Conservation (phyloP, 2,113 vertebrate species). For the Ploceus nigricollis region DNA sequence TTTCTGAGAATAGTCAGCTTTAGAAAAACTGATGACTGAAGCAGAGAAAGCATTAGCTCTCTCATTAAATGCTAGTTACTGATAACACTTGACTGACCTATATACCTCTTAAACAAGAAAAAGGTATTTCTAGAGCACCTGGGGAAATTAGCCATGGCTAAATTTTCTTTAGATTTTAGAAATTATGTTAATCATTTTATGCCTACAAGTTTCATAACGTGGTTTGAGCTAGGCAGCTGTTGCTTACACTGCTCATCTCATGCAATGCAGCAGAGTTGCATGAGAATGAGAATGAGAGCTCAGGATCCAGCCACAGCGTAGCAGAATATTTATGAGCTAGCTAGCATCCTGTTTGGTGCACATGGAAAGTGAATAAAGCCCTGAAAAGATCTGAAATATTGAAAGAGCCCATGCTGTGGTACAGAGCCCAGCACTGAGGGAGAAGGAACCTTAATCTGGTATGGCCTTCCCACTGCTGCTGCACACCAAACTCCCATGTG, state of each 20-base stretch:
- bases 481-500: neutral
- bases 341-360: neutral
- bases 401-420: neutral
- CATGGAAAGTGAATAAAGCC: neutral
- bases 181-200: neutral
- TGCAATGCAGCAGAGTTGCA: neutral
- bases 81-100: slow-evolving; percentile 24
- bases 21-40: slow-evolving; percentile 28
- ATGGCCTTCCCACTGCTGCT: neutral
- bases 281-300: neutral
- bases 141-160: neutral
- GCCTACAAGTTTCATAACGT: neutral
- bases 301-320: neutral
- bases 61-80: slow-evolving; percentile 23
- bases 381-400: neutral
- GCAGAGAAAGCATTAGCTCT: slow-evolving; percentile 7
- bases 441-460: neutral
- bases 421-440: neutral
- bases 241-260: neutral
- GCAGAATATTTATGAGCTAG: neutral
- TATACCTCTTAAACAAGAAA: neutral
- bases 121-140: slow-evolving; percentile 11
- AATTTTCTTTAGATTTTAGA: slow-evolving; percentile 8
- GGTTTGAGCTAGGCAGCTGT: neutral
- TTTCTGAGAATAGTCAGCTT: slow-evolving; percentile 6